Evolutionary conservation across 2,888 invertebrate genomes (phyloP), one percentile per base, ranked within the genome.

Genomic region (Drosophila pegasa): DNA sequence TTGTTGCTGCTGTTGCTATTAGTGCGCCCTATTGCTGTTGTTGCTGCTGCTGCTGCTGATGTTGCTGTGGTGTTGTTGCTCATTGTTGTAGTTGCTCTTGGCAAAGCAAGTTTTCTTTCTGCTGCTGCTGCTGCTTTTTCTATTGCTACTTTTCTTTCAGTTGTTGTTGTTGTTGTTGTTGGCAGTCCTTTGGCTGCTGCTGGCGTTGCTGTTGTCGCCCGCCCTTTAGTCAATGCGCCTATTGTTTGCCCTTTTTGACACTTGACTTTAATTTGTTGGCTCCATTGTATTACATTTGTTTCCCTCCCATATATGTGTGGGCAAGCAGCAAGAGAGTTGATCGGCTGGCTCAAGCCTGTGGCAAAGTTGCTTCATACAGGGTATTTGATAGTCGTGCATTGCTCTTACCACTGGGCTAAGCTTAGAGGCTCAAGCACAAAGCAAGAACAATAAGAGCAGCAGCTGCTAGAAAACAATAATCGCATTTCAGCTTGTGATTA

Each of bases 181-280:
- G 8, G 14, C 9, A 25, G 14, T 25, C 6, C 18, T 18, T 18
- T 12, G 5, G 41, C 6, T 20, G 6, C 9, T 48, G 47, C 3
- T 60, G 60, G 7, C 71, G 52, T 1, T 35, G 52, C 5, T 51
- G 37, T 67, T 78, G 64, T 71, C 63, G 68, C 50, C 40, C 50
- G 68, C 69, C 9, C 52, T 60, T 9, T 56, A 40, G 80, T 63
- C 80, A 79, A 71, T 82, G 77, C 66, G 80, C 80, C 79, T 82
- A 79, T 82, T 80, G 83, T 80, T 75, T 62, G 80, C 66, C 43
- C 43, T 43, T 67, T 56, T 59, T 74, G 65, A 56, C 65, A 58
- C 61, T 71, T 80, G 66, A 52, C 47, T 47, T 48, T 35, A 62
- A 73, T 57, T 69, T 73, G 45, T 47, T 59, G 41, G 10, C 38